Base-by-base conservation (phyloP, 2,888 invertebrate genomes). In the Rambutsinella grinnellia region DNA sequence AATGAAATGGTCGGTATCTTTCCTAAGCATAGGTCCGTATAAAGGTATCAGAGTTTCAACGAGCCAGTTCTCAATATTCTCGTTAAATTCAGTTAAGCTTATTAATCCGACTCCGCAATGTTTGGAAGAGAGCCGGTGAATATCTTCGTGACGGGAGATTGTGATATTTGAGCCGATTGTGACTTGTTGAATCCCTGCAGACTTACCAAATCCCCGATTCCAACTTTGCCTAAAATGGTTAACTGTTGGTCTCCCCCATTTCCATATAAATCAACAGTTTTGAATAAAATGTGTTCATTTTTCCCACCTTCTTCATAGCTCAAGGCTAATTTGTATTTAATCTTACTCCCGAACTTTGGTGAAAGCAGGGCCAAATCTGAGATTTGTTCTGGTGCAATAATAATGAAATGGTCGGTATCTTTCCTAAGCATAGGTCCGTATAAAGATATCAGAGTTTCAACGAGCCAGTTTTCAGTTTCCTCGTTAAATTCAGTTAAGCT, bases 101-200 rank as follows among this genome's bases (percentile, higher is more conserved):
- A 70, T 24, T 2, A 62, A 8, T 24, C 36, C 69, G 10, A 70
- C 2, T 8, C 61, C 21, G 27, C 69, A 70, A 36, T 70, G 62
- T 8, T 53, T 17, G n/a, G 17, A 8, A 21, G 69, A 21, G 13
- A 36, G 54, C 10, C 69, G n/a, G 47, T 70, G 69, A 27, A 62
- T 61, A 23, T 70, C 69, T 1, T 53, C 27, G 10, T 70, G 69
- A 10, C 69, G n/a, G 17, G 54, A 19, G 36, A 21, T 62, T 21
- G 61, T 62, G 3, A 62, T 46, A 28, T 70, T 70, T 1, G 28
- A 53, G 17, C 69, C 69, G 19, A 70, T 10, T 15, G 54, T 27
- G 13, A 70, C 27, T 21, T 51, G 17, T 13, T 56, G 61, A 19
- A 26, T 13, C 8, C 69, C 69, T 21, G 61, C 69, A 2, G 51